Evolutionary conservation across 2,113 vertebrate genomes (phyloP), one percentile per base, ranked within the genome.

Genomic region (Girardinichthys multiradiatus): DNA sequence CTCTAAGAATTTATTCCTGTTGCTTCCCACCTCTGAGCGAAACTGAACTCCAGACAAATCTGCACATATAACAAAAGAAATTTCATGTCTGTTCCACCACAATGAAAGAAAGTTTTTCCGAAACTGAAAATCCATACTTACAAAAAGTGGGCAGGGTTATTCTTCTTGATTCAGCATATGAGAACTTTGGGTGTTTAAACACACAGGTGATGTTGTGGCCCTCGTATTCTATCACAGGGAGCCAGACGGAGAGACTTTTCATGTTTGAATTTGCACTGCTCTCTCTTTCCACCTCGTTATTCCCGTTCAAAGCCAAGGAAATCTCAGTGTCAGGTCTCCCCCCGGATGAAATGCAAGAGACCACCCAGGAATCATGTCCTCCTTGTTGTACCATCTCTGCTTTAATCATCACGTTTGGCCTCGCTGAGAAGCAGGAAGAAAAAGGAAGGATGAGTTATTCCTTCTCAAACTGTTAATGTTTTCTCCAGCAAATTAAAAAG

Each of bases 261-360:
- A 14, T 37, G 54, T 89, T 74, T 28, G 83, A 64, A 62, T 83
- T 57, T 2, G 30, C n/a, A 62, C 4, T 9, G 3, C 63, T 60
- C 42, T 85, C 29, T 26, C 30, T 76, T 57, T 71, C 70, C 57
- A 73, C 77, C 63, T 81, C 72, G 58, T 74, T 74, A 28, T 48
- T 61, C 3, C 48, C 14, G 68, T 82, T 66, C 79, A 89, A 77
- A 68, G 79, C 84, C 92, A 93, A 86, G 45, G 81, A 79, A 67
- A 93, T 88, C 63, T 88, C 72, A 33, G 93, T 76, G 31, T 85
- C 81, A 54, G 94, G 93, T 81, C 85, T 90, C 54, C 93, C 93
- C 70, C 90, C 91, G 65, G 88, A 83, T 24, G 92, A 91, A 80
- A 74, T 64, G 77, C 93, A 94, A 39, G 72, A 87, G 86, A 94